Evolutionary conservation across 2,797 vertebrate genomes (phyloP).

Genomic region (Hippoglossus hippoglossus): DNA sequence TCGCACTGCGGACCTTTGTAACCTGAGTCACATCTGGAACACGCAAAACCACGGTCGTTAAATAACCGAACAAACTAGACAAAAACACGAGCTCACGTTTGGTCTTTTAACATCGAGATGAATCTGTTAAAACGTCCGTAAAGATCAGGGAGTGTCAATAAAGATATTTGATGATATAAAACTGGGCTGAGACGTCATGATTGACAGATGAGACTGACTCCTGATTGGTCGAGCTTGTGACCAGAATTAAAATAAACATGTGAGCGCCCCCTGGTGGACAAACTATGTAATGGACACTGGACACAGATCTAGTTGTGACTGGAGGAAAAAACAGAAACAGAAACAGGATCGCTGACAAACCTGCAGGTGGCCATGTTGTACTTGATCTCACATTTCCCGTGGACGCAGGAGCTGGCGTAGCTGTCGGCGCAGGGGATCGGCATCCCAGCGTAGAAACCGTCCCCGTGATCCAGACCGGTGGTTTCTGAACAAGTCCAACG

Average conservation of each 20-base stretch:
- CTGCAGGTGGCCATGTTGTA: conserved; percentile 92
- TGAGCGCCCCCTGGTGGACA: no score
- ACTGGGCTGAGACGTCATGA: no score
- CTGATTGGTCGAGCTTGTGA: no score
- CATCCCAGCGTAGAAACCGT: conserved; percentile 90
- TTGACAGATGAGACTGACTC: no score
- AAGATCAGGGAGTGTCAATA: no score
- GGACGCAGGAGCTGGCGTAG: conserved; percentile 91
- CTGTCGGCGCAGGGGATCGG: conserved; percentile 90
- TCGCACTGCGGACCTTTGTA: conserved; percentile 94
- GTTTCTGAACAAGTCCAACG: conserved; percentile 83
- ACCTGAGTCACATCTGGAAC: conserved; percentile 90
- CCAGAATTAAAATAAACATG: no score
- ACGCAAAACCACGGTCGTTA: background rate
- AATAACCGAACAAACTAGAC: background rate
- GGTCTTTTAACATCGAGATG: no score
- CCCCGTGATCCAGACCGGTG: conserved; percentile 86
- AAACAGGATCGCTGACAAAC: conserved; percentile 73
- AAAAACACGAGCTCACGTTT: background rate
- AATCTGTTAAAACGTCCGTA: no score
- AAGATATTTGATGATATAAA: no score
- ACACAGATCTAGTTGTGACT: no score
- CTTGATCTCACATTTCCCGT: conserved; percentile 94
- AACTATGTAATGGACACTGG: no score
- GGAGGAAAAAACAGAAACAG: no score